Evolutionary conservation across 2,797 vertebrate species (phyloP).

Genomic region (Cyprinella venusta): DNA sequence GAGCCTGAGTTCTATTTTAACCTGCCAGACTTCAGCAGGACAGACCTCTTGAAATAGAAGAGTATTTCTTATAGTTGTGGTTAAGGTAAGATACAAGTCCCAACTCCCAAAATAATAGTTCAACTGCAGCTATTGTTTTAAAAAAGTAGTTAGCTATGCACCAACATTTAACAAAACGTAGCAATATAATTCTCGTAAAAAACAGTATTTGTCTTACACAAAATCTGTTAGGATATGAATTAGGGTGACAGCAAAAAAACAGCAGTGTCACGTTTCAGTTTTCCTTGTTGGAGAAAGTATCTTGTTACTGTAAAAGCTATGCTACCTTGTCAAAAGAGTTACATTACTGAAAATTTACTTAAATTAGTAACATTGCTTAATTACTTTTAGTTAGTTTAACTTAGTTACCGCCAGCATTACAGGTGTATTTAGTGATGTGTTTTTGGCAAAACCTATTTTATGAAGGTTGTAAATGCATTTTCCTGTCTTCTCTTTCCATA

Average conservation of each 20-base stretch:
- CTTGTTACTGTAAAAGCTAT: not conserved
- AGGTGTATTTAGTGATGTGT: not conserved
- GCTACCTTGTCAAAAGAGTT: not conserved
- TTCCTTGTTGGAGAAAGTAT: not conserved
- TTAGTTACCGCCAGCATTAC: not conserved
- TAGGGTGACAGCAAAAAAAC: not conserved
- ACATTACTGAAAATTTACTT: not conserved
- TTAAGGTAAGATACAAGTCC: not conserved
- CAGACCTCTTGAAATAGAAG: not conserved
- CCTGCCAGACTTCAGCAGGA: not conserved
- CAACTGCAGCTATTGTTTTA: not conserved
- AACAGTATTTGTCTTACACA: not conserved
- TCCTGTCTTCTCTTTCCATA: not conserved
- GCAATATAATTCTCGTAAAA: not conserved
- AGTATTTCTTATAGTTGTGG: not conserved
- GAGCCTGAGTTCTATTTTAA: slow-evolving; percentile 11
- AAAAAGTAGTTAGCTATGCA: too few relatives aligned
- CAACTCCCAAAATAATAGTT: not conserved
- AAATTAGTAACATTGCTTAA: not conserved
- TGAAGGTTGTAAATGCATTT: not conserved
- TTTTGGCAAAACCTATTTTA: not conserved
- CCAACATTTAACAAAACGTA: not conserved
- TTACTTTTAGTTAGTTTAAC: not conserved
- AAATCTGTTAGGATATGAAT: not conserved
- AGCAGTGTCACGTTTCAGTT: not conserved